Evolutionary conservation across 2,888 invertebrate species (phyloP).

Genomic region (Matsumyia berberina): DNA sequence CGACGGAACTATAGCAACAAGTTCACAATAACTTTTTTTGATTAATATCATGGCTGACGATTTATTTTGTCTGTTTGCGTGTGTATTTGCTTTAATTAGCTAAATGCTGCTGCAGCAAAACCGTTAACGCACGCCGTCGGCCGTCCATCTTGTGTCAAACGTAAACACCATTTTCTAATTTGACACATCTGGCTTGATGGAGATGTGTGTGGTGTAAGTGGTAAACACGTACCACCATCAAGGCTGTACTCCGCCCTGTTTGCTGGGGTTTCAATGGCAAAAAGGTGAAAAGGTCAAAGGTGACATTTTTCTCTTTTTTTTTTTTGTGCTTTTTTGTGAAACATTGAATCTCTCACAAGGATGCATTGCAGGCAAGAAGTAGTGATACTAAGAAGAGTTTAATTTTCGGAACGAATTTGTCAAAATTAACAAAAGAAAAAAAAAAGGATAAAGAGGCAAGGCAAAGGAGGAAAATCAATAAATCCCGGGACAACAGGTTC

Average conservation of each 20-base stretch:
- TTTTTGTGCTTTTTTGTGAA: constrained; percentile 1
- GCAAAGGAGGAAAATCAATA: constrained; percentile 43
- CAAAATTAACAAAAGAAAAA: not conserved
- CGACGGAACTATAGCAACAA: constrained; percentile 20
- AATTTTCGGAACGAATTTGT: not conserved
- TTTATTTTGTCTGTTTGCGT: constrained; percentile 13
- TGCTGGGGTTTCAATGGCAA: constrained; percentile 11
- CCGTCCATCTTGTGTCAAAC: not conserved
- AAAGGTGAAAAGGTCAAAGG: constrained; percentile 60
- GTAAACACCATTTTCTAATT: constrained; percentile 28
- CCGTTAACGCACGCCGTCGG: not conserved
- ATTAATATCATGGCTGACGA: constrained; percentile 25
- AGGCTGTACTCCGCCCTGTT: not conserved
- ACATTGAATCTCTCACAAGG: not conserved
- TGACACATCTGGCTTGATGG: constrained; percentile 5
- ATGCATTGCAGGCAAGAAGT: not conserved
- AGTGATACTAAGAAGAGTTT: constrained; percentile 9
- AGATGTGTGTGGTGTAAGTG: not conserved
- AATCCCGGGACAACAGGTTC: constrained; percentile 55
- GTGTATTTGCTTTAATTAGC: constrained; percentile 43
- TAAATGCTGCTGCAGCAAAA: constrained; percentile 29
- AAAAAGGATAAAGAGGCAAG: not conserved
- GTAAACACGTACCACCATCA: not conserved
- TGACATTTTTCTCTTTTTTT: constrained; percentile 3
- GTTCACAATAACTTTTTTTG: constrained; percentile 24